Conservation (phyloP, 2,113 vertebrate species). For the Elephantulus edwardii region DNA sequence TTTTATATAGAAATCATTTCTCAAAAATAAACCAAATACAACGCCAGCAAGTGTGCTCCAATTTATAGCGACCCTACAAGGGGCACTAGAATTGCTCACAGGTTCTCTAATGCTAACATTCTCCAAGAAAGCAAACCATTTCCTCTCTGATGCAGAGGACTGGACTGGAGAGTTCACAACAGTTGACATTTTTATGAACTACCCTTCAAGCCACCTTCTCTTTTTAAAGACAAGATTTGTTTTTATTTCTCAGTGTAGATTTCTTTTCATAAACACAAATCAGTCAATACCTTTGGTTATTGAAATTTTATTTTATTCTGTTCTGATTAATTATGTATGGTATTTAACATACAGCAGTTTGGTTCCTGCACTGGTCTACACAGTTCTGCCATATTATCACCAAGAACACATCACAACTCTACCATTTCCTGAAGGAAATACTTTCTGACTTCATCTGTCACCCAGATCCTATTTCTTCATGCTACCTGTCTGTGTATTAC, state of each 20-base stretch:
- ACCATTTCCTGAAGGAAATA: fast-evolving
- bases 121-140: too few species aligned
- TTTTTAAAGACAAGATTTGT: not conserved
- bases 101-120: too few species aligned
- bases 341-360: too few species aligned
- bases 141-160: too few species aligned
- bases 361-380: fast-evolving
- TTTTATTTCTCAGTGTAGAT: not conserved
- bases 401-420: not conserved
- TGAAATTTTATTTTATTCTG: not conserved
- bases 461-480: not conserved
- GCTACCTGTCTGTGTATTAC: fast-evolving
- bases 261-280: not conserved
- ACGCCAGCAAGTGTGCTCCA: too few species aligned
- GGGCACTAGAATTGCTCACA: too few species aligned
- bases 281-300: not conserved
- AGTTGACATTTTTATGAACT: not conserved
- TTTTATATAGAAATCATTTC: not conserved
- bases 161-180: too few species aligned
- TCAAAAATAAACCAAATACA: too few species aligned
- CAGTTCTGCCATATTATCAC: fast-evolving
- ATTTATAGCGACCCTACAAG: too few species aligned
- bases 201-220: not conserved
- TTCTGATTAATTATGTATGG: too few species aligned
- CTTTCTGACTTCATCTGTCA: not conserved